A percentile compares a stretch with the other conserved stretches of the same genome.
These are phyloP conservation scores for Cossypha dichroa DNA, from an alignment of 2,797 vertebrate genomes.

Conservation along the genomic window DNA sequence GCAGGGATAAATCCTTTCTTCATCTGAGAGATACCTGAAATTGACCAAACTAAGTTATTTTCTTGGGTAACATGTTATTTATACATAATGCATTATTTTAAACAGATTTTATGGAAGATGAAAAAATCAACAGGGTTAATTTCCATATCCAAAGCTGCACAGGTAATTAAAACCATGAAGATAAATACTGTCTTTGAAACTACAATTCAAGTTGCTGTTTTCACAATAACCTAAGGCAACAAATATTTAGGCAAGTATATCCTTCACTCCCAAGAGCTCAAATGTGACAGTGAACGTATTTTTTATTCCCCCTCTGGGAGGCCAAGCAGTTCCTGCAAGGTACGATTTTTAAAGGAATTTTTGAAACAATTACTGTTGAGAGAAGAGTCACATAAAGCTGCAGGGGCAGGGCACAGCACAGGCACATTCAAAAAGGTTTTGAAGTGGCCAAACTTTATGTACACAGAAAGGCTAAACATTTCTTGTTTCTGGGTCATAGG, in stretches of 20 bases:
- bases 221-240: not conserved
- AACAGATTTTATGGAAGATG: not conserved
- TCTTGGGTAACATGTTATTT: not conserved
- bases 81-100: not conserved
- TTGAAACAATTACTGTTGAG: not conserved
- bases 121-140: not conserved
- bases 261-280: not conserved
- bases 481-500: slow-evolving; percentile 65
- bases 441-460: slow-evolving; percentile 39
- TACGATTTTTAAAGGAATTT: not conserved
- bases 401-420: not conserved
- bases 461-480: slow-evolving; percentile 41
- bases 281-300: not conserved
- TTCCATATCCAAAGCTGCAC: not conserved
- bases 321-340: not conserved
- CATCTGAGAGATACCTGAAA: not conserved
- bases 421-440: slow-evolving; percentile 46
- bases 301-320: not conserved
- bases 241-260: not conserved
- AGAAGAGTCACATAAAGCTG: not conserved
- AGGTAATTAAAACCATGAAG: not conserved
- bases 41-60: not conserved
- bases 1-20: not conserved
- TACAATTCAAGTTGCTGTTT: not conserved
- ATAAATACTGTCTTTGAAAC: not conserved